Evolutionary conservation across 2,888 invertebrate species (phyloP), one percentile per base, ranked within the genome.

Genomic region (Ditylenchus weischeri): DNA sequence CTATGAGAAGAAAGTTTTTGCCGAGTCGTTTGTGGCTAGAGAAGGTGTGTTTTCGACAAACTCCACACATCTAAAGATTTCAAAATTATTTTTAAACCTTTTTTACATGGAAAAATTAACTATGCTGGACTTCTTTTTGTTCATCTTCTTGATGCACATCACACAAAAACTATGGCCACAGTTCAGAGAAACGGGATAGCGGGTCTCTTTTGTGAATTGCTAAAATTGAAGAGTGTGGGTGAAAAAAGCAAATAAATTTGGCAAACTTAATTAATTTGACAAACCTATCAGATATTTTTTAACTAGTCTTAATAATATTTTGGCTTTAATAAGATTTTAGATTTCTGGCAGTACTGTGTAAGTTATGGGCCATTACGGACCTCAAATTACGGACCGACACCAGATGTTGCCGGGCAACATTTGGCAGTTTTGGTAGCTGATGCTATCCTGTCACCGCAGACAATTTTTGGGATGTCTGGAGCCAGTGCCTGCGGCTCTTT

Each of bases 11-110:
- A 35, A 66, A 57, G 38, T 67, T 67, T 54, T 67, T 67, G 10
- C 67, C 67, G 19, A 67, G 65, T 51, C 54, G 57, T 10, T 51
- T 29, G n/a, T 67, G 63, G 18, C 63, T 64, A 6, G 66, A 50
- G 49, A 48, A 67, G 7, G 67, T 67, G 54, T 66, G 48, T 57
- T 64, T 68, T 18, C 64, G 63, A 43, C 67, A 67, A 7, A 67
- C 15, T 5, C 67, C 65, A 50, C 67, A 67, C 43, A 43, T 43
- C 43, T 43, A 43, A 13, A 15, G 15, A 43, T 43, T 43, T 10
- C 2, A 1, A 43, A 43, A 43, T 6, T 43, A 3, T 2, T 15
- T 43, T 13, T 13, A 15, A 43, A 10, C 3, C 2, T 10, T 43
- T 10, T 13, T 43, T 43, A 8, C 43, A 43, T 15, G 1, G 8